Evolutionary conservation across 2,113 vertebrate genomes (phyloP), one percentile per base, ranked within the genome.

Genomic region (Dromaius novaehollandiae): DNA sequence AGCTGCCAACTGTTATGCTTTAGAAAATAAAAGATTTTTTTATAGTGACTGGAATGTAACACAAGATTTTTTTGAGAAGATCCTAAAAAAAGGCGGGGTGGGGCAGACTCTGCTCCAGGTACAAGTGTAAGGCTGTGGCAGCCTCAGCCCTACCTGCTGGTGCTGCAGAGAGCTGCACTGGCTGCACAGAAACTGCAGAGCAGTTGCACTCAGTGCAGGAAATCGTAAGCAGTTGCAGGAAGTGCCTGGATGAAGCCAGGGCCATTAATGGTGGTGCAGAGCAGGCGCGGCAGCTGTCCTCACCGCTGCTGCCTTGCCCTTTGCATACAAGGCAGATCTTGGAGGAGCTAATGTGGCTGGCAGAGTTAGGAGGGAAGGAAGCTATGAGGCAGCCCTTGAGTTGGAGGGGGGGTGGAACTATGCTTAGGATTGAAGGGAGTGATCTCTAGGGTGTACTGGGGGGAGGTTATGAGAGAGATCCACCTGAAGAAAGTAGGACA

Each of bases 201-300:
- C 30, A n/a, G 70, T 8, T 50, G 51, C 19, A 48, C n/a, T 21
- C 46, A 13, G 34, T 25, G 65, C 32, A 21, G 40, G 65, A 64
- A 44, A 34, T 18, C 32, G 7, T 13, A 17, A 44, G 17, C 26
- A 30, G 8, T 13, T 26, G 79, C 24, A 64, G 61, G 51, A 64
- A 48, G 51, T 40, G 22, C 24, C 24, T 34, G 38, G 66, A 36
- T 34, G 13, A 32, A 51, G 58, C 50, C 2, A 1, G 19, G 50
- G 18, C 18, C 16, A 9, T 18, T 34, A 0, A 0, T 32, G 26
- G 22, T 26, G 12, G 12, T 19, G 26, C 44, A 40, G 61, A 70
- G 28, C 13, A 30, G 56, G 53, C 24, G 46, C 48, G 9, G 3
- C 1, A 3, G 64, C 5, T 1, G n/a, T 61, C 48, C 0, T 0